phyloP scores from a whole-genome alignment of 2,113 vertebrate genomes.

The Gila orcuttii region DNA sequence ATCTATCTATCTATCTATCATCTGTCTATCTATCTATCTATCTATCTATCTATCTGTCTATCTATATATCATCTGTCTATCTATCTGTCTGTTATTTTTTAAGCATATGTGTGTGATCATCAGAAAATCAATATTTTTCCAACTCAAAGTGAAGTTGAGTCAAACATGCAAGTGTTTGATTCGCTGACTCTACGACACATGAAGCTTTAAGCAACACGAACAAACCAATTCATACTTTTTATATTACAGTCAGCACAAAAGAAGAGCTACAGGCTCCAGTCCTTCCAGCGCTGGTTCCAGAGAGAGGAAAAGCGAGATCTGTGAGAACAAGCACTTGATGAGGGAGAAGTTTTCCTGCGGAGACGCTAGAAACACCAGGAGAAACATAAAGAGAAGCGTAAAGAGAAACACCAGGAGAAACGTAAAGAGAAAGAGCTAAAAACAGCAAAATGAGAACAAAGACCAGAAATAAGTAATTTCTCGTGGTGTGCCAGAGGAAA shows the following conservation, averaged over 20 bases:
- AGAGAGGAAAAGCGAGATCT: not conserved
- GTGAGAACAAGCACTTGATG: slow-evolving; percentile 1
- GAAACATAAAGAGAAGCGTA: too few species aligned
- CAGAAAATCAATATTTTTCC: not conserved
- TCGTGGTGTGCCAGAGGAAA: slow-evolving; percentile 23
- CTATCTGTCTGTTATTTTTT: too few species aligned
- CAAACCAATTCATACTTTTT: slow-evolving; percentile 19
- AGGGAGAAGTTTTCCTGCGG: slow-evolving; percentile 35
- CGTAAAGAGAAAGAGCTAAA: not conserved
- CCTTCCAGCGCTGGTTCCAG: not conserved
- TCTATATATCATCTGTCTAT: too few species aligned
- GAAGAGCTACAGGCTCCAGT: not conserved
- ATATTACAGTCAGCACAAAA: slow-evolving; percentile 43
- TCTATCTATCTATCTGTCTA: not conserved
- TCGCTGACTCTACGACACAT: not conserved
- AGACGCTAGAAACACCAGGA: slow-evolving; percentile 7
- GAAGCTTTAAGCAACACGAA: not conserved
- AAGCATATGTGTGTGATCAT: too few species aligned
- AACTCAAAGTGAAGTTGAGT: not conserved
- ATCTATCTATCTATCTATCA: not conserved
- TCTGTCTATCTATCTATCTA: not conserved
- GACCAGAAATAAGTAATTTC: slow-evolving; percentile 43
- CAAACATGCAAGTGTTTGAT: too few species aligned
- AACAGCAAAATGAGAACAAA: slow-evolving; percentile 23
- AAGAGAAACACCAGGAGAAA: not conserved